Base-by-base conservation (phyloP, 2,888 invertebrate species). In the Neoitamus cyanurus region DNA sequence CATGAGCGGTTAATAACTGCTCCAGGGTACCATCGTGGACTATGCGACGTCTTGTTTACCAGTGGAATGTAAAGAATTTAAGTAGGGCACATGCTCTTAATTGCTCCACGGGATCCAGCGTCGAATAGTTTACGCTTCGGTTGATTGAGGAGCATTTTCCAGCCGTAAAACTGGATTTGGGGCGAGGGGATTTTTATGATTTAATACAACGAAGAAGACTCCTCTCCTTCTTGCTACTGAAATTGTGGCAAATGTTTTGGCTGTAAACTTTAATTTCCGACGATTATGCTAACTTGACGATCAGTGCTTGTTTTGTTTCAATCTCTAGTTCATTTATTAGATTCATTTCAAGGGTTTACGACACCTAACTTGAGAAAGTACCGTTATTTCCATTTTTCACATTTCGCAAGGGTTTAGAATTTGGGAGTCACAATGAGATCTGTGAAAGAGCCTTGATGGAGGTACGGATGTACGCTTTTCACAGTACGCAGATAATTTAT, bases 1-100 rank as follows among this genome's bases (percentile, higher is more conserved):
- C 58, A 80, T 80, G 34, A 48, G 58, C 34, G 34, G 58, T 80
- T 80, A 80, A 80, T 80, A 80, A 80, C 58, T 58, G 58, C 37
- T 80, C 48, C n/a, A 58, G 7, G 9, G 42, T 25, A 36, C 34
- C 37, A 37, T 37, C 75, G 3, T 13, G 25, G 28, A 25, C 31
- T 31, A 4, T 2, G 31, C 25, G 42, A n/a, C 34, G 13, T 75
- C 25, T 42, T 75, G 75, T 75, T 75, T 36, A 75, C 42, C 20
- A 6, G 75, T 20, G 25, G 75, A 75, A 42, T 42, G 75, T 15
- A 11, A 28, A 2, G 42, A 20, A 42, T 75, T 75, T 42, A 7
- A 37, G 75, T 15, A n/a, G 34, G 73, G 25, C 75, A 75, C 42
- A 75, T 75, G 75, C 15, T 37, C 42, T 75, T 75, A 75, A 75